These are phyloP conservation scores for Metridium senile DNA, from an alignment of 92 coral and sea anemone species.

Conservation along the genomic window DNA sequence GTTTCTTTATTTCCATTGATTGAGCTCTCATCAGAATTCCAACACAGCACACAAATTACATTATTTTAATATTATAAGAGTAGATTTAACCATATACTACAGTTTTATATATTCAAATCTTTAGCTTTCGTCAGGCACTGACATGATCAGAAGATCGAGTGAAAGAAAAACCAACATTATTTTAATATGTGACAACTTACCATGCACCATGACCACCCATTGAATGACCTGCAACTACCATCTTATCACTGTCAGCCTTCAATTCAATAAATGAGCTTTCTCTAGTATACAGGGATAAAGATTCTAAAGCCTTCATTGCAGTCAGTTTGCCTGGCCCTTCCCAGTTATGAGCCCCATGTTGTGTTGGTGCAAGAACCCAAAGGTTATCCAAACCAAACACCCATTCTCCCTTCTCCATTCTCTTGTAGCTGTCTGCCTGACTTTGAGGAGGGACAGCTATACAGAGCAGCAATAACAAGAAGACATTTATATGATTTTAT, in stretches of 20 bases:
- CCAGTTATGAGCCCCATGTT: constrained; percentile 99
- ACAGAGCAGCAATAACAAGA: background rate
- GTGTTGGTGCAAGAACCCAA: constrained; percentile 94
- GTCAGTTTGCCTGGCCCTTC: constrained; percentile 98
- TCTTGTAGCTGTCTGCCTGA: constrained; percentile 98
- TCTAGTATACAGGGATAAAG: constrained; percentile 69
- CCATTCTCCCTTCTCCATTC: constrained; percentile 85
- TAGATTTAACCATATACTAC: too few relatives aligned
- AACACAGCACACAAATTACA: too few relatives aligned
- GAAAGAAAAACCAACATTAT: background rate
- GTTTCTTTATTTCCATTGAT: too few relatives aligned
- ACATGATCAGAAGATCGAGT: background rate
- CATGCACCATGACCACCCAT: constrained; percentile 99
- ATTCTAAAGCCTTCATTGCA: constrained; percentile 81
- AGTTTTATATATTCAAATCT: too few relatives aligned
- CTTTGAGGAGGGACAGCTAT: constrained; percentile 93
- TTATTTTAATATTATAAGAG: too few relatives aligned
- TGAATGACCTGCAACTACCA: constrained; percentile 96
- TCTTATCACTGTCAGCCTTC: constrained; percentile 71
- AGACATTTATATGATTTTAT: too few relatives aligned
- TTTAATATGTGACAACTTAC: constrained; percentile 30
- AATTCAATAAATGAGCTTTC: constrained; percentile 60
- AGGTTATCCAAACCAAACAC: constrained; percentile 94
- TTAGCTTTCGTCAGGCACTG: too few relatives aligned
- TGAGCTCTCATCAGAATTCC: too few relatives aligned